Conservation (phyloP, 1,140 invertebrate genomes). For the Zaprionus tsacasi region DNA sequence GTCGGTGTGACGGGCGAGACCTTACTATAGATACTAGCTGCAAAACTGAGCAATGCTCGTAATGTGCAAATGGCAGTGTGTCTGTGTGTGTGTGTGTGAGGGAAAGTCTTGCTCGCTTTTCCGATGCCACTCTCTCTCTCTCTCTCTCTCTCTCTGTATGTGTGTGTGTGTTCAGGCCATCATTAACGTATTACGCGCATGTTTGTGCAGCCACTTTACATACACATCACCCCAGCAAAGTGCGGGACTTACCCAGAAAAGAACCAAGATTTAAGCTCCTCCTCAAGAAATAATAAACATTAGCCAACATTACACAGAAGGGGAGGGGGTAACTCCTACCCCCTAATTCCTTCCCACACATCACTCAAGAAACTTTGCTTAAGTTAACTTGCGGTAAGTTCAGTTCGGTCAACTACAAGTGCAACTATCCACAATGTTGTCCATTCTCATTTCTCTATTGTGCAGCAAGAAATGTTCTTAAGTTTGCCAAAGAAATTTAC, state of each 20-base stretch:
- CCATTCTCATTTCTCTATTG: background rate
- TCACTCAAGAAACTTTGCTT: conserved; percentile 25
- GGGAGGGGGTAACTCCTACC: background rate
- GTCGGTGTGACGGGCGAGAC: conserved; percentile 41
- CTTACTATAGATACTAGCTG: conserved; percentile 52
- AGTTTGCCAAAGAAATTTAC: background rate
- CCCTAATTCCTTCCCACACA: background rate
- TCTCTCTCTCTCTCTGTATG: background rate
- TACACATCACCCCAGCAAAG: conserved; percentile 18
- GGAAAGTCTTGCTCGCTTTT: too few relatives aligned
- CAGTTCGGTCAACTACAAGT: background rate
- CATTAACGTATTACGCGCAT: conserved; percentile 77
- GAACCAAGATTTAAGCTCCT: conserved; percentile 31
- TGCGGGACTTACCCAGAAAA: background rate
- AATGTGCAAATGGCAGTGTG: conserved; percentile 70
- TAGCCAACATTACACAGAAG: background rate
- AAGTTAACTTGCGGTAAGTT: conserved; percentile 23
- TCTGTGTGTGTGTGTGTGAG: conserved; percentile 12
- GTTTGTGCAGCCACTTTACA: conserved; percentile 77
- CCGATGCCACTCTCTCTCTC: background rate
- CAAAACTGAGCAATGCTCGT: conserved; percentile 70
- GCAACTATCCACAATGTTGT: conserved; percentile 1
- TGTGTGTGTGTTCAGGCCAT: conserved; percentile 42
- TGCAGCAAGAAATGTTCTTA: background rate
- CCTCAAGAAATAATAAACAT: conserved; percentile 54